Evolutionary conservation across 2,888 invertebrate species (phyloP), one percentile per base, ranked within the genome.

Genomic region (Eupithecia exiguata): DNA sequence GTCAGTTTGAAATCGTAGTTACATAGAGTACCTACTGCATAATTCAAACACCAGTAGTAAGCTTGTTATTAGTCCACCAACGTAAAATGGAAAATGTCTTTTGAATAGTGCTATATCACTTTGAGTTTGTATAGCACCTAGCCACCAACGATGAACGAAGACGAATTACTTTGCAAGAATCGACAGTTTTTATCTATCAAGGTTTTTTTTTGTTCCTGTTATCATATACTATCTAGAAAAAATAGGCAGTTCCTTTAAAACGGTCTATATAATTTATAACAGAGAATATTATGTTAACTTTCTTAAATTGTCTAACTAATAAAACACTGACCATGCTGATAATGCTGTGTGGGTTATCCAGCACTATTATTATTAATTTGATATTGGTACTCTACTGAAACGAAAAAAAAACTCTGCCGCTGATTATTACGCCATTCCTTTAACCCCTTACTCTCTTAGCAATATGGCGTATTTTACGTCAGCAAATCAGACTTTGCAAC

Each of bases 1-100:
- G 76, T 76, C 76, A 76, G 69, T 69, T 73, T 6, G 46, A 71
- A 69, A 75, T 72, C 62, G 49, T 40, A 71, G 30, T n/a, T 61
- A 73, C 70, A 75, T 69, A 35, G 43, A 38, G 62, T 21, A 68
- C n/a, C n/a, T n/a, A n/a, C 68, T 72, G 53, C 69, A 40, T 69
- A 73, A 73, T 66, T 38, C 65, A 76, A 66, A 38, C 49, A 65
- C 65, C 40, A 65, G 35, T 69, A 46, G 43, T 18, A 6, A 58
- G 61, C 70, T 62, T 49, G 53, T 68, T 70, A 62, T 62, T 49
- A 74, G 70, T 70, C 62, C 61, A 49, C 49, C 49, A 69, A 69
- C 67, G 43, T 62, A 49, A 49, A 72, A 46, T 69, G 43, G 43
- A 49, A 40, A 72, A 46, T 69, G 49, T 66, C 70, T 30, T 68